These are phyloP conservation scores for Styela plicata DNA, from an alignment of 23 tunicate genomes.

Conservation along the genomic window DNA sequence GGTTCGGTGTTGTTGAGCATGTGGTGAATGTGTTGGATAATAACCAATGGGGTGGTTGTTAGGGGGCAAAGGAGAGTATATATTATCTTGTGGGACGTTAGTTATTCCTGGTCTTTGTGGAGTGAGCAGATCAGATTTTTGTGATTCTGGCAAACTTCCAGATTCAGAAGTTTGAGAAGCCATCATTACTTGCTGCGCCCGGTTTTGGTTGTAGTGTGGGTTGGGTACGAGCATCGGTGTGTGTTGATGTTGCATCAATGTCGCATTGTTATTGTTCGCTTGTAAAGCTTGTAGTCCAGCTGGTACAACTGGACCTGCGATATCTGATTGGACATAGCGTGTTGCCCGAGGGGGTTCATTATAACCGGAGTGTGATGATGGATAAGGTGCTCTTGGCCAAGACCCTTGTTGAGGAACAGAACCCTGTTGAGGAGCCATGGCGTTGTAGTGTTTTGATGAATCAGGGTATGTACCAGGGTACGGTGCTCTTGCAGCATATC, in stretches of 20 bases:
- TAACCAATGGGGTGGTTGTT: neutral
- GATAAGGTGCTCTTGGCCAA: constrained; percentile 8
- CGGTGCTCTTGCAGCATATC: neutral
- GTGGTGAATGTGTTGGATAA: neutral
- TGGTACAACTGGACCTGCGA: constrained; percentile 3
- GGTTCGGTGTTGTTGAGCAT: neutral
- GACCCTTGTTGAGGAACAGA: neutral
- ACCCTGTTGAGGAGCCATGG: neutral
- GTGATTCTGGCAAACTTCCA: neutral
- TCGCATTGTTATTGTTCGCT: neutral
- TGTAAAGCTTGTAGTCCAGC: constrained; percentile 4
- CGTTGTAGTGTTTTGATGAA: neutral
- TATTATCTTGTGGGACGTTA: neutral
- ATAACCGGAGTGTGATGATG: neutral
- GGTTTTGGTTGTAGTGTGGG: constrained; percentile 21
- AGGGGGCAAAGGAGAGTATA: constrained; percentile 25
- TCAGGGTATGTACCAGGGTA: neutral
- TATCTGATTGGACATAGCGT: neutral
- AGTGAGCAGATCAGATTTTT: neutral
- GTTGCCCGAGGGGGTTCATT: neutral
- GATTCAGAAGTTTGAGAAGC: neutral
- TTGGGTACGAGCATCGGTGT: constrained; percentile 22
- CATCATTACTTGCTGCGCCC: neutral
- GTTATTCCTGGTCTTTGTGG: neutral
- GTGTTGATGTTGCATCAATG: constrained; percentile 9